Percentiles rank a stretch among this genome's conserved stretches.
phyloP scores from a whole-genome alignment of 2,888 invertebrate genomes.

The Coelogynopora nodosa region DNA sequence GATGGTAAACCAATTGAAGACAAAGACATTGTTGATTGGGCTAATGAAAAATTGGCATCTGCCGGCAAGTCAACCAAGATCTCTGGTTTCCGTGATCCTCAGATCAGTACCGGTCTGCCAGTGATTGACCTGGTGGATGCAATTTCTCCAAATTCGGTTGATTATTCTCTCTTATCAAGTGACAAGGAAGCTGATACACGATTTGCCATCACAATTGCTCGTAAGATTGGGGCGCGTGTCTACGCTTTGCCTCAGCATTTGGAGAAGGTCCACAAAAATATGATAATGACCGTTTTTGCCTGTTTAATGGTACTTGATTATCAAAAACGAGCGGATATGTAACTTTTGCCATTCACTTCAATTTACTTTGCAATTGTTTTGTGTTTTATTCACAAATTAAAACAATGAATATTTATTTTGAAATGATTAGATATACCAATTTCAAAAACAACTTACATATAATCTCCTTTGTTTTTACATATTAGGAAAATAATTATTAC shows the following conservation, averaged over 20 bases:
- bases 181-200: background rate
- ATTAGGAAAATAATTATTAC: no score
- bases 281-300: conserved; percentile 44
- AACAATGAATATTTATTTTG: no score
- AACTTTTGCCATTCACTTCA: no score
- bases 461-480: no score
- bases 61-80: conserved; percentile 62
- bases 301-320: conserved; percentile 44
- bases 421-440: no score
- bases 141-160: conserved; percentile 71
- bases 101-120: conserved; percentile 82
- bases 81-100: conserved; percentile 68
- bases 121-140: conserved; percentile 92
- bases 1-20: conserved; percentile 75
- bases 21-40: conserved; percentile 93
- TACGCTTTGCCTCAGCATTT: conserved; percentile 44
- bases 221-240: conserved; percentile 43
- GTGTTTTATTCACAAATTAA: no score
- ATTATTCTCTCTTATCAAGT: conserved; percentile 32
- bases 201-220: conserved; percentile 38
- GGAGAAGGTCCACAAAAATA: conserved; percentile 34
- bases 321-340: conserved; percentile 8
- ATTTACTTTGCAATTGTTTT: no score
- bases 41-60: conserved; percentile 72
- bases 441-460: no score